Evolutionary conservation across 1,140 invertebrate genomes (phyloP), one percentile per base, ranked within the genome.

Genomic region (Papilio helenus): DNA sequence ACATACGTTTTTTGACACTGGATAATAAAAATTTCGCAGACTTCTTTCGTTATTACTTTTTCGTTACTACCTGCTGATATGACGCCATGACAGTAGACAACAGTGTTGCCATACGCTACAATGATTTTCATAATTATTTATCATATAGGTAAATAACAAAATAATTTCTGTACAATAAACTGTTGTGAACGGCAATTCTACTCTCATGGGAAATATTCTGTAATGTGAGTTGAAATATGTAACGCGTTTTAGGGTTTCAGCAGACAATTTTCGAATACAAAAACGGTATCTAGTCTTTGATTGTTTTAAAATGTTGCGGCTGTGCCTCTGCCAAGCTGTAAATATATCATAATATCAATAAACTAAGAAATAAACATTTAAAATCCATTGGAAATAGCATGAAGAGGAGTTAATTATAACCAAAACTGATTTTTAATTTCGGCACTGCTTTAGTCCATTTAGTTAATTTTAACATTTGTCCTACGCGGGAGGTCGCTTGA

Each of bases 161-260:
- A 51, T 79, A 84, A 84, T 80, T 85, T 80, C 79, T 81, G 72
- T 79, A 79, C 79, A 83, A 81, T 83, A n/a, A n/a, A 73, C 72
- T 58, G 42, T 76, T 79, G 51, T 34, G 80, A 76, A 61, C 42
- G 55, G 23, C 23, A 26, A 20, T 81, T 81, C 82, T 86, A 82
- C 82, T 91, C 87, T 89, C 91, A 88, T 92, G 90, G 88, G 92
- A 93, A 92, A 89, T 82, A 90, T 88, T 84, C 86, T 89, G 92
- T 87, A 93, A 93, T 77, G 82, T 79, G 90, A 93, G 86, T 82
- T 85, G 88, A 84, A 88, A 88, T 85, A 87, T 84, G 79, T 51
- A 79, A 74, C 73, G 72, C 65, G 34, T 81, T 81, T 82, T 87
- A 86, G 88, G 80, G 87, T 84, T 89, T 55, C 55, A 77, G 72